These are phyloP conservation scores for Scomber colias DNA, from an alignment of 2,113 vertebrate genomes.

Conservation along the genomic window DNA sequence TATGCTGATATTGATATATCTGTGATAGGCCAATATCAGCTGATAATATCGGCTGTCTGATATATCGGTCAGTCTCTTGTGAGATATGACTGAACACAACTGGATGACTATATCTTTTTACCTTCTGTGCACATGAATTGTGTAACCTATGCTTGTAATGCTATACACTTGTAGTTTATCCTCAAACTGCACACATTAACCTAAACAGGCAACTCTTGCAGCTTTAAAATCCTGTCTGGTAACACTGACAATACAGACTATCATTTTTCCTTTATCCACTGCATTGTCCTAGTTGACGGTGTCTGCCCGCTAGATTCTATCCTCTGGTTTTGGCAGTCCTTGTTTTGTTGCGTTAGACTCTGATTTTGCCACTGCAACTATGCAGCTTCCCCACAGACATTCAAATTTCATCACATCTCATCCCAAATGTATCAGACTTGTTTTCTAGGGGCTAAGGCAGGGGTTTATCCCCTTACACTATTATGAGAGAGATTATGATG, in stretches of 20 bases:
- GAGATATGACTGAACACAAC: too few species aligned
- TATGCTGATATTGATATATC: too few species aligned
- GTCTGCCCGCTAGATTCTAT: constrained; percentile 3
- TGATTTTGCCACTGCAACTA: constrained; percentile 10
- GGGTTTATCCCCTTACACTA: constrained; percentile 11
- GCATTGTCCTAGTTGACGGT: constrained; percentile 14
- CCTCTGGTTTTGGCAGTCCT: constrained; percentile 11
- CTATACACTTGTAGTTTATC: not conserved
- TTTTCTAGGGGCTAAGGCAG: constrained; percentile 17
- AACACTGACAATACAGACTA: not conserved
- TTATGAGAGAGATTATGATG: constrained; percentile 31
- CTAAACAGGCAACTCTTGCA: not conserved
- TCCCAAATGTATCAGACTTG: constrained; percentile 37
- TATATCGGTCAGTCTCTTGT: too few species aligned
- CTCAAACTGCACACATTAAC: not conserved
- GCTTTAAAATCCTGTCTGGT: constrained; percentile 5
- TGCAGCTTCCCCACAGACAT: constrained; percentile 50
- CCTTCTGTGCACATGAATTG: not conserved
- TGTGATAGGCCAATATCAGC: too few species aligned
- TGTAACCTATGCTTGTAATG: not conserved
- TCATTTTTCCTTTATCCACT: constrained; percentile 25
- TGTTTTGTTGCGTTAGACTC: constrained; percentile 44
- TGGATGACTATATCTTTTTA: too few species aligned
- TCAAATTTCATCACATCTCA: constrained; percentile 53
- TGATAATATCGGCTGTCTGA: too few species aligned